Conservation (phyloP, 2,113 vertebrate species). For the Lucifuga dentata region DNA sequence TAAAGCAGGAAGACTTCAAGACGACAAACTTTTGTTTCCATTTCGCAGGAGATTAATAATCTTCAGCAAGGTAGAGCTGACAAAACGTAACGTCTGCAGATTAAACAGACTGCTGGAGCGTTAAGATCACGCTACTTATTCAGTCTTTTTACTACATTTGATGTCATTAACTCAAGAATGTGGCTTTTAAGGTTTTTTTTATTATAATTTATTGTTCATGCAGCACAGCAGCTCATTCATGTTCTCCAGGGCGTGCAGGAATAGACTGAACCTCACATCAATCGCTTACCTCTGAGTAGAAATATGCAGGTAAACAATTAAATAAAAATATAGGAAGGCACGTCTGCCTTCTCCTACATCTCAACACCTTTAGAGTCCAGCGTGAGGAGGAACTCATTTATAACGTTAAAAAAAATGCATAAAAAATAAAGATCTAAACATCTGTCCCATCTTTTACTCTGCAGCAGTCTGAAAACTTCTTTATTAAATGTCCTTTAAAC, state of each 20-base stretch:
- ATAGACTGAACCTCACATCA: not conserved
- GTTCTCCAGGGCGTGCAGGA: slow-evolving; percentile 1
- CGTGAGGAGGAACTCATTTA: too few species aligned
- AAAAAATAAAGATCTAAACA: too few species aligned
- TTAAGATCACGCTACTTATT: slow-evolving; percentile 34
- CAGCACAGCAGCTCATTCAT: not conserved
- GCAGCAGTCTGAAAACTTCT: too few species aligned
- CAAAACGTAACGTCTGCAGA: slow-evolving; percentile 48
- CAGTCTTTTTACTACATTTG: slow-evolving; percentile 16
- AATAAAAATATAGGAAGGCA: too few species aligned
- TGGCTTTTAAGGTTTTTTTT: not conserved
- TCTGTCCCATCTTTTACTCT: too few species aligned
- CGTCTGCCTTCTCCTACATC: too few species aligned
- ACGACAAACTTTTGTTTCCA: slow-evolving; percentile 62
- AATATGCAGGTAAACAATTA: too few species aligned
- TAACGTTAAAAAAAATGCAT: too few species aligned
- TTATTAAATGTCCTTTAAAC: too few species aligned
- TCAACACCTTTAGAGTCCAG: too few species aligned
- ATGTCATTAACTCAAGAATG: not conserved
- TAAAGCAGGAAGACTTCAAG: slow-evolving; percentile 43
- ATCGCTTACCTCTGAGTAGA: too few species aligned
- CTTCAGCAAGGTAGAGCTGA: slow-evolving; percentile 21
- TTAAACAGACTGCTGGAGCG: slow-evolving; percentile 27
- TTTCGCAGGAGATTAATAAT: slow-evolving; percentile 68
- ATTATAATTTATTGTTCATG: not conserved